Percentiles rank a stretch among this genome's conserved stretches.
These are phyloP conservation scores for Poeciliopsis infans DNA, from an alignment of 2,797 vertebrate genomes.

Conservation along the genomic window DNA sequence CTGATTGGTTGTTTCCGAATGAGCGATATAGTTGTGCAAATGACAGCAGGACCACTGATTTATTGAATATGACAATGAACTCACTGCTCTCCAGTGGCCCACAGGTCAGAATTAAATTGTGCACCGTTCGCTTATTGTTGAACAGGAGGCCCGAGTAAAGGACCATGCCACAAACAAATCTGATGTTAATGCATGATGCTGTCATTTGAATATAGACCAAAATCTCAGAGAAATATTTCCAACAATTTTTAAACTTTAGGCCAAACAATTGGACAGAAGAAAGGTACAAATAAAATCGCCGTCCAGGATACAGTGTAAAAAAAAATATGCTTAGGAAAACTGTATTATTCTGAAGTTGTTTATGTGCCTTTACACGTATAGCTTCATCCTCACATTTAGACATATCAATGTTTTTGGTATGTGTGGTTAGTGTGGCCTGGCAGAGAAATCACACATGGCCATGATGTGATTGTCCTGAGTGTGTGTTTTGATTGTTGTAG, in stretches of 20 bases:
- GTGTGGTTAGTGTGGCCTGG: constrained; percentile 12
- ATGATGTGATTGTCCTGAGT: constrained; percentile 54
- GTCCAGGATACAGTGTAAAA: neutral
- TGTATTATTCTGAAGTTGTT: neutral
- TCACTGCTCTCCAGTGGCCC: neutral
- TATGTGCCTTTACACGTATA: neutral
- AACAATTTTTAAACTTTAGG: neutral
- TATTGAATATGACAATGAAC: neutral
- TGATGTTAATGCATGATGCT: neutral
- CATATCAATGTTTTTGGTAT: constrained; percentile 13
- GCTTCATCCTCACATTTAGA: constrained; percentile 7
- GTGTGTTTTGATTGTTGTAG: constrained; percentile 62
- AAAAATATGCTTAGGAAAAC: constrained; percentile 9
- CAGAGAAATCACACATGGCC: constrained; percentile 33
- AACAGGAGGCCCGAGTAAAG: neutral
- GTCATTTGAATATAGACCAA: neutral
- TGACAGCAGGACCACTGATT: neutral
- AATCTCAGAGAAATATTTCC: neutral
- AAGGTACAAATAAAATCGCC: neutral
- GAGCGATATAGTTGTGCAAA: too few species aligned
- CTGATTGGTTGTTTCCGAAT: too few species aligned
- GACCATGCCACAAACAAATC: neutral
- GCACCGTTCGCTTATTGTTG: neutral
- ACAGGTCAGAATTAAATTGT: neutral
- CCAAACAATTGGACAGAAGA: neutral